Conservation (phyloP, 2,797 vertebrate species). For the Ataeniobius toweri region DNA sequence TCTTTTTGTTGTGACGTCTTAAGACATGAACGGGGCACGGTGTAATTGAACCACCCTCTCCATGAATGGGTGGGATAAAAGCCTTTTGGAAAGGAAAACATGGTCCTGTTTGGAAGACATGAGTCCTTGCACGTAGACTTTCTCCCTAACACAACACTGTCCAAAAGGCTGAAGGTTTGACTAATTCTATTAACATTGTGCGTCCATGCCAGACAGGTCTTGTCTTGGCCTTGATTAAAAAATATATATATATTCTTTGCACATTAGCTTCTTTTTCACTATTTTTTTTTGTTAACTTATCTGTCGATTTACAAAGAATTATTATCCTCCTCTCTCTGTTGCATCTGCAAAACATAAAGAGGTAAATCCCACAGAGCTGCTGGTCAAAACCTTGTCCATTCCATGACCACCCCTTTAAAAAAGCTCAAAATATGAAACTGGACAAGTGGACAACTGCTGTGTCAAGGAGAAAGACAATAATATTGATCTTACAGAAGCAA, state of each 20-base stretch:
- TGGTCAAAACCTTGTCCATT: background rate
- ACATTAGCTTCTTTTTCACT: background rate
- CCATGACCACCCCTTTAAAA: background rate
- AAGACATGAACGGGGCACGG: background rate
- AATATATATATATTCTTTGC: background rate
- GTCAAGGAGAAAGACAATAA: background rate
- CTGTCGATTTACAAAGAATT: no score
- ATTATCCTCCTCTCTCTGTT: no score
- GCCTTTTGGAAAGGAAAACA: background rate
- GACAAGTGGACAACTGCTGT: background rate
- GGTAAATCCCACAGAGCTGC: no score
- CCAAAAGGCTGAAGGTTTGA: no score
- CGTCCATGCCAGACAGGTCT: background rate
- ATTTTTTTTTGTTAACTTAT: background rate
- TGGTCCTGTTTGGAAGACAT: conserved; percentile 28
- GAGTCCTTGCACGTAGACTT: conserved; percentile 58
- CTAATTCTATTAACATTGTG: background rate
- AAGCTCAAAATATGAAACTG: background rate
- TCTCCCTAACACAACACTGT: no score
- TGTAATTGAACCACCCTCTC: conserved; percentile 12
- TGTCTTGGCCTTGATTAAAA: background rate
- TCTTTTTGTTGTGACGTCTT: background rate
- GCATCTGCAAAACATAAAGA: no score
- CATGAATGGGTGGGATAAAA: background rate
- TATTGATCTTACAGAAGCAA: background rate